Base-by-base conservation (phyloP, 30 jellyfish, hydroid and myxozoan species). In the Euphysa ruthae region DNA sequence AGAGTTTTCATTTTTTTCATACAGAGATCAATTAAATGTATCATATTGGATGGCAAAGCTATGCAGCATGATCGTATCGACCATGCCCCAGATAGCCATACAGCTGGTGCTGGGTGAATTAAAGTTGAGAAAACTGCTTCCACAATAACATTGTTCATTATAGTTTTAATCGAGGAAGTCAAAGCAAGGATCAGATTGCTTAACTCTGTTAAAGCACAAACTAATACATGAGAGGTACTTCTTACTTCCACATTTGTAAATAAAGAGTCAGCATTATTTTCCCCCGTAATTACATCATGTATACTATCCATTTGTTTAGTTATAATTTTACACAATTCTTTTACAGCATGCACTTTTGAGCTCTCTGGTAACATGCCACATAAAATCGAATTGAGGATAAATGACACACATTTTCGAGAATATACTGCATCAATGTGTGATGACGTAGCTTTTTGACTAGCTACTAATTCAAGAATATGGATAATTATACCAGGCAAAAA, bases 11-110 rank as follows among this genome's bases (percentile, higher is more conserved):
- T 88, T 71, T 88, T 88, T 74, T 74, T 70, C 49, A 81, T 46
- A 52, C 97, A 88, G 1, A 33, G 61, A 56, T 79, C 93, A 42
- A 88, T 74, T 44, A 88, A 69, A 29, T 55, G 52, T 3, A 93
- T 81, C 71, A 80, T 25, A 60, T 66, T 61, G 10, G 95, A 83
- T 14, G 97, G 94, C 6, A 80, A 50, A 2, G 97, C 97, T n/a
- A 75, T 61, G 25, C 94, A 78, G 64, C 94, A 88, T 58, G 93
- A 74, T 49, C 97, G 75, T 66, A 88, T 74, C 60, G 94, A 88
- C 97, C 97, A 88, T 14, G 97, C 97, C 66, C 94, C 97, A 24
- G 97, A 74, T 70, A 88, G 85, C 93, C 94, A 79, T 2, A 92
- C 94, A 50, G 97, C 97, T 1, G 97, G 97, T 42, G 93, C 93